Percentiles rank a stretch among this genome's conserved stretches.
Evolutionary conservation across 2,888 invertebrate species (phyloP).

Genomic region (Catocala sponsa): DNA sequence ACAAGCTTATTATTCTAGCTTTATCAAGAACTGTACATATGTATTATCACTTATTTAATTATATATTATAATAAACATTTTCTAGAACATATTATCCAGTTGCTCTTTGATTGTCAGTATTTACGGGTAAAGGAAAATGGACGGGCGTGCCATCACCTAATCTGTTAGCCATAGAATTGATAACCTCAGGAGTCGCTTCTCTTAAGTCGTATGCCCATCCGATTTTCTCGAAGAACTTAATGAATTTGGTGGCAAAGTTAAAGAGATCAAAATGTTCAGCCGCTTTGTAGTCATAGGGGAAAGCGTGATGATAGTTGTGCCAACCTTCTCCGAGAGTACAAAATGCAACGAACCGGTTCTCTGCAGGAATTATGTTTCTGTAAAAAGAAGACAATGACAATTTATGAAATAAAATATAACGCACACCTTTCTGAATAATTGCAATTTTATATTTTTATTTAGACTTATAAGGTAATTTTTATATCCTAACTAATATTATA

Average conservation of each 20-base stretch:
- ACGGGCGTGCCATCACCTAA: constrained; percentile 80
- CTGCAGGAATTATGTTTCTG: constrained; percentile 89
- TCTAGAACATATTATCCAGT: constrained; percentile 36
- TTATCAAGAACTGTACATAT: too few species aligned
- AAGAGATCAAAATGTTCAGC: constrained; percentile 86
- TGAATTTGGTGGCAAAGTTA: constrained; percentile 75
- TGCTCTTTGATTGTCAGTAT: constrained; percentile 42
- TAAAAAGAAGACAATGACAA: constrained; percentile 40
- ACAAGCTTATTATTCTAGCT: too few species aligned
- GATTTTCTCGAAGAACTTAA: constrained; percentile 73
- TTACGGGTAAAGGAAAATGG: constrained; percentile 63
- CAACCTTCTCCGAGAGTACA: constrained; percentile 90
- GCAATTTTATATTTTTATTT: too few species aligned
- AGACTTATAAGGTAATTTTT: too few species aligned
- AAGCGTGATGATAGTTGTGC: constrained; percentile 94
- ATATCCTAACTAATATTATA: too few species aligned
- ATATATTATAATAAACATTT: not conserved
- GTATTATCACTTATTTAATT: not conserved
- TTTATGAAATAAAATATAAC: too few species aligned
- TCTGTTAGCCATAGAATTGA: constrained; percentile 77
- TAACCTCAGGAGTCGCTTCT: constrained; percentile 78
- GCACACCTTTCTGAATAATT: too few species aligned
- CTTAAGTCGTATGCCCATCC: constrained; percentile 81
- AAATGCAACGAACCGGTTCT: constrained; percentile 89
- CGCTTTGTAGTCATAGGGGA: constrained; percentile 90